These are phyloP conservation scores for Scaptomyza pallida DNA, from an alignment of 1,140 invertebrate species.

Conservation along the genomic window DNA sequence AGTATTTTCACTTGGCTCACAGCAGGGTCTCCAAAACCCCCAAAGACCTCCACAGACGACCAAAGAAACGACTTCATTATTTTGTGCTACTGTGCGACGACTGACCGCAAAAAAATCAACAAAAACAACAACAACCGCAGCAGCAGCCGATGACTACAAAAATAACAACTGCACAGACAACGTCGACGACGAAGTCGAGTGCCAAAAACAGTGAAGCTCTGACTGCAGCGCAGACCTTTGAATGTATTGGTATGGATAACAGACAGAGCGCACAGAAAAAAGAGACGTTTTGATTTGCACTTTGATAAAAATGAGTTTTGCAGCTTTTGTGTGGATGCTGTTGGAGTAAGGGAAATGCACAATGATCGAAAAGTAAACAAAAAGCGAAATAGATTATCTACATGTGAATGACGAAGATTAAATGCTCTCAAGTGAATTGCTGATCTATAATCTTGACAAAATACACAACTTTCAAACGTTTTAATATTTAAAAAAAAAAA, in stretches of 20 bases:
- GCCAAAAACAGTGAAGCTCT: conserved; percentile 59
- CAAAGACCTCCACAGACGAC: conserved; percentile 45
- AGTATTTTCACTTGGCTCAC: conserved; percentile 34
- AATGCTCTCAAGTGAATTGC: not conserved
- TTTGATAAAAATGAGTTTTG: conserved; percentile 26
- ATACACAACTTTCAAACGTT: no score
- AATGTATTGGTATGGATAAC: conserved; percentile 29
- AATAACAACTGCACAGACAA: conserved; percentile 45
- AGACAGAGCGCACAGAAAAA: conserved; percentile 29
- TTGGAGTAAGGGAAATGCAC: conserved; percentile 1
- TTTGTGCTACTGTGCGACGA: conserved; percentile 69
- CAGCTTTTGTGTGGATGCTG: conserved; percentile 11
- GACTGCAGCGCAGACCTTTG: conserved; percentile 29
- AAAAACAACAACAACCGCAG: conserved; percentile 35
- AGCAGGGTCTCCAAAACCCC: conserved; percentile 27
- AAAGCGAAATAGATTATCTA: not conserved
- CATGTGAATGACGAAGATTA: not conserved
- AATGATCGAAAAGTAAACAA: conserved; percentile 1
- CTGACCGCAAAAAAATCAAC: conserved; percentile 58
- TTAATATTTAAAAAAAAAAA: no score
- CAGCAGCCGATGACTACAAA: conserved; percentile 23
- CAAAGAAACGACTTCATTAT: conserved; percentile 79
- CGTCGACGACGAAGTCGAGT: conserved; percentile 38
- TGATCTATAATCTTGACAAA: not conserved
- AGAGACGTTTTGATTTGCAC: conserved; percentile 24